Percentiles rank a stretch among this genome's conserved stretches.
These are phyloP conservation scores for Echinarachnius parma DNA, from an alignment of 53 echinoderm and acorn worm genomes.

Conservation along the genomic window DNA sequence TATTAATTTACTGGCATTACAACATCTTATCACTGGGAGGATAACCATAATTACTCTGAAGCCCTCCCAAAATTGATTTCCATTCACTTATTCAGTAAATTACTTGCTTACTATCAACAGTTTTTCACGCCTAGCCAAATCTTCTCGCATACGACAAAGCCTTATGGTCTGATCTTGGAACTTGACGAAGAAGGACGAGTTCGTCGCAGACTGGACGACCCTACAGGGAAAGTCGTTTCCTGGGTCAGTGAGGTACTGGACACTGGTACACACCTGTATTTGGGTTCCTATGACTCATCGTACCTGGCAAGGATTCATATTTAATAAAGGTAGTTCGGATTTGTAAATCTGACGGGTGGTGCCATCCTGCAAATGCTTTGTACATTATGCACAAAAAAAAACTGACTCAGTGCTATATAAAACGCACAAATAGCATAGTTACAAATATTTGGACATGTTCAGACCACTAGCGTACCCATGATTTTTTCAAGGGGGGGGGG, in stretches of 20 bases:
- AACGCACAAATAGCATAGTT: no score
- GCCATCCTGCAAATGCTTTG: neutral
- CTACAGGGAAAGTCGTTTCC: slow-evolving; percentile 46
- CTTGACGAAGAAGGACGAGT: slow-evolving; percentile 57
- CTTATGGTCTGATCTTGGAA: slow-evolving; percentile 57
- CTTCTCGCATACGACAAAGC: slow-evolving; percentile 38
- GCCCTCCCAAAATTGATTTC: no score
- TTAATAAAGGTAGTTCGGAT: neutral
- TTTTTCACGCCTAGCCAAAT: slow-evolving; percentile 45
- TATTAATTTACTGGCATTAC: no score
- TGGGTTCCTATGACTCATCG: slow-evolving; percentile 63
- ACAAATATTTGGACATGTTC: no score
- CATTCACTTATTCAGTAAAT: neutral
- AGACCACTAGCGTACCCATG: no score
- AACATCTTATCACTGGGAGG: no score
- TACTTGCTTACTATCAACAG: slow-evolving; percentile 24
- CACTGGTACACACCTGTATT: slow-evolving; percentile 50
- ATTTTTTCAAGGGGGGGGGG: no score
- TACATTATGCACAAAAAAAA: no score
- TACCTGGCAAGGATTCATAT: slow-evolving; percentile 32
- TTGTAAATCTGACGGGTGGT: neutral
- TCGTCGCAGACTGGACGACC: slow-evolving; percentile 58
- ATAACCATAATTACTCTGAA: no score
- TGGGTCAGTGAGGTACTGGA: slow-evolving; percentile 66
- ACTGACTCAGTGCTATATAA: no score